These are phyloP conservation scores for Alosa alosa DNA, from an alignment of 2,113 vertebrate species.

Conservation along the genomic window DNA sequence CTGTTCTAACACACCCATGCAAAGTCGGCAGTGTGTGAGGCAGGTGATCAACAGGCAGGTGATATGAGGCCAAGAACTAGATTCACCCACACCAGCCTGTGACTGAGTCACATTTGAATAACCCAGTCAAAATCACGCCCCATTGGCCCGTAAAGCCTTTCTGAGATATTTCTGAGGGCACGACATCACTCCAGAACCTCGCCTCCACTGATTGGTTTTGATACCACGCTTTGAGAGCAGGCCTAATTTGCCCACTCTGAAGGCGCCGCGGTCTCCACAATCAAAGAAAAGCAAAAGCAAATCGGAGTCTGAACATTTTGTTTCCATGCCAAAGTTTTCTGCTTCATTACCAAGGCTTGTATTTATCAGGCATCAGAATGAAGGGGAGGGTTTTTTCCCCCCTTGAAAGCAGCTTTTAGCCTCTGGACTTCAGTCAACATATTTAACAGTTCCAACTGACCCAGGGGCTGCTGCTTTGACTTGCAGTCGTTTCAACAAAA, in stretches of 20 bases:
- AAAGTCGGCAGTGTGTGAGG: background rate
- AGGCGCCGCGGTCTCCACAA: background rate
- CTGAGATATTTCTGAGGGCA: background rate
- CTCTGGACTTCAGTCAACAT: constrained; percentile 5
- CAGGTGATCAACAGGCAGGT: background rate
- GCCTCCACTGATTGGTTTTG: background rate
- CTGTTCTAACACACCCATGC: background rate
- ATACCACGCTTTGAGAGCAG: background rate
- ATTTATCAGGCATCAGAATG: background rate
- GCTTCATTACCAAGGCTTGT: background rate
- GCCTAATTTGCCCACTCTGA: constrained; percentile 3
- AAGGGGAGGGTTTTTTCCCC: background rate
- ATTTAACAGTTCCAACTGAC: constrained; percentile 16
- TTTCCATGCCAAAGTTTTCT: constrained; percentile 29
- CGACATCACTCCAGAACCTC: constrained; percentile 34
- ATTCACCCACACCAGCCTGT: constrained; percentile 16
- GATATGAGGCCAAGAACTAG: background rate
- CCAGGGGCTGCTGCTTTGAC: constrained; percentile 33
- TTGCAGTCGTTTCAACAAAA: constrained; percentile 22
- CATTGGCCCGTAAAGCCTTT: background rate
- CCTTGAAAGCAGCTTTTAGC: background rate
- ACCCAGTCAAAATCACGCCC: constrained; percentile 33
- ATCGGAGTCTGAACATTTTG: background rate
- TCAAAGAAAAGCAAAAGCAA: background rate
- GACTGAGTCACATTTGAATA: constrained; percentile 25